Conservation (phyloP, 2,113 vertebrate species). For the Epinephelus fuscoguttatus region DNA sequence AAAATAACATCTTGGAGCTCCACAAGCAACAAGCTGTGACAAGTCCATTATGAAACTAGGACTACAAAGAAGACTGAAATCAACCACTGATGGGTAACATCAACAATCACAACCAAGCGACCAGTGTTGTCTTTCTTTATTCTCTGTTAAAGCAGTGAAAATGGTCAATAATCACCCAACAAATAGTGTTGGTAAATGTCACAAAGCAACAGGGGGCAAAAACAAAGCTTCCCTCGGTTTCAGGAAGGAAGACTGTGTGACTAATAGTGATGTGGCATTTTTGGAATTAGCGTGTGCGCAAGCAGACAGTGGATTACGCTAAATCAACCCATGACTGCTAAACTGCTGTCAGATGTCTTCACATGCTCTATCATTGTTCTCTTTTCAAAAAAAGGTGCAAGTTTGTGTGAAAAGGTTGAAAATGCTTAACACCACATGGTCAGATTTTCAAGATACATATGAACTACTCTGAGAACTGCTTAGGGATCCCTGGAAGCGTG, state of each 20-base stretch:
- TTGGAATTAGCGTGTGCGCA: neutral
- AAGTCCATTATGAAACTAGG: too few species aligned
- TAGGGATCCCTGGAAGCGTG: neutral
- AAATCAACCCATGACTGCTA: neutral
- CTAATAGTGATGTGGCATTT: neutral
- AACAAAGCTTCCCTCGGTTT: neutral
- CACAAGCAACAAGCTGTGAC: too few species aligned
- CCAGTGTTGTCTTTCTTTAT: neutral
- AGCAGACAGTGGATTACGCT: neutral
- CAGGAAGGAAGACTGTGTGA: constrained; percentile 3
- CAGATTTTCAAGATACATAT: neutral
- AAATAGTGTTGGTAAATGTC: too few species aligned
- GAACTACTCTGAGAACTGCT: neutral
- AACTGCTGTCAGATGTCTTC: neutral
- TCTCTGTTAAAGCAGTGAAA: neutral
- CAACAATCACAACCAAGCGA: neutral
- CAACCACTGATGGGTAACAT: too few species aligned
- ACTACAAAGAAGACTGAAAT: too few species aligned
- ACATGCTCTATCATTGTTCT: neutral
- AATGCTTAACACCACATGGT: neutral
- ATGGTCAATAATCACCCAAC: neutral
- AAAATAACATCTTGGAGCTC: too few species aligned
- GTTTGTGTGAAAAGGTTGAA: constrained; percentile 2
- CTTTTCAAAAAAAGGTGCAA: neutral
- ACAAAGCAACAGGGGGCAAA: neutral